A percentile compares a stretch with the other conserved stretches of the same genome.
phyloP scores from a whole-genome alignment of 2,113 vertebrate genomes.

The Salvator merianae region DNA sequence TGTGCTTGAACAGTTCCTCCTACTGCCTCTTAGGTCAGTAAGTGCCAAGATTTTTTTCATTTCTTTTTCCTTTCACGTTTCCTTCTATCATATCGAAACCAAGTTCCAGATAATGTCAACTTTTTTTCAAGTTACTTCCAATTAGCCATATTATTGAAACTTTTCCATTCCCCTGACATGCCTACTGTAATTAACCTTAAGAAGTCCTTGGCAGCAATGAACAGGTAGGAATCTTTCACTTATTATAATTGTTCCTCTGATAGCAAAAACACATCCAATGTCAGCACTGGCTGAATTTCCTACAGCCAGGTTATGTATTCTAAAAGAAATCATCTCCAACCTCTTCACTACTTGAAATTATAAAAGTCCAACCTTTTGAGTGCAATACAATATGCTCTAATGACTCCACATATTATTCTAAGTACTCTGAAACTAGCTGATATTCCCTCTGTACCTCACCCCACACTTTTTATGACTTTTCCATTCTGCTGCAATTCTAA shows the following conservation, averaged over 20 bases:
- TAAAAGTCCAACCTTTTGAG: background rate
- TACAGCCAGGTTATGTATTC: background rate
- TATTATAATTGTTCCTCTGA: background rate
- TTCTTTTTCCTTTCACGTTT: no score
- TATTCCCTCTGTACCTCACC: no score
- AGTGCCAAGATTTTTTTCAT: background rate
- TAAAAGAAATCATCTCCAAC: background rate
- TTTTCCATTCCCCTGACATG: background rate
- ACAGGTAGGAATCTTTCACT: background rate
- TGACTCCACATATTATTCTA: background rate
- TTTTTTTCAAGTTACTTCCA: background rate
- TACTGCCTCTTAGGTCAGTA: background rate
- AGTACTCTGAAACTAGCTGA: background rate
- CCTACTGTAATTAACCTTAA: background rate
- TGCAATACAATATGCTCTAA: background rate
- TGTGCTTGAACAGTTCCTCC: no score
- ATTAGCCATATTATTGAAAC: background rate
- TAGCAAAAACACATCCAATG: background rate
- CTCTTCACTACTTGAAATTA: background rate
- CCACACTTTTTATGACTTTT: background rate
- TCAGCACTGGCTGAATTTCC: background rate
- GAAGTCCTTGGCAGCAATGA: background rate
- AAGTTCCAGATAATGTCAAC: background rate
- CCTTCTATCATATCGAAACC: no score
- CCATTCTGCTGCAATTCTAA: background rate